These are phyloP conservation scores for Chorisops tibialis DNA, from an alignment of 2,888 invertebrate genomes.

Conservation along the genomic window DNA sequence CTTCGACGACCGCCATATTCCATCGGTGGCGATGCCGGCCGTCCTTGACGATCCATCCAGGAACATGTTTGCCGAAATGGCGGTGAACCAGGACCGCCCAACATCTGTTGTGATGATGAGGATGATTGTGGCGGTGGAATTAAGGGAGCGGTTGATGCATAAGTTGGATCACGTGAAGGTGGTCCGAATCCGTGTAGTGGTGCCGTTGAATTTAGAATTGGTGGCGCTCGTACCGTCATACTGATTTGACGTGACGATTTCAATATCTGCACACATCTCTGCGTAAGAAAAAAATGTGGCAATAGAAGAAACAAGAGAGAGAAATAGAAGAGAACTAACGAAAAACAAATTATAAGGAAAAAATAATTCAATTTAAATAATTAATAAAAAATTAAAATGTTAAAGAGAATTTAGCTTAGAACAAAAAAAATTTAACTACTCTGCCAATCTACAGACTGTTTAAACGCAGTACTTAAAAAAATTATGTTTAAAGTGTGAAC, in stretches of 20 bases:
- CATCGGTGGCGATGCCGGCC: constrained; percentile 80
- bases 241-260: constrained; percentile 84
- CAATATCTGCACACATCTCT: constrained; percentile 70
- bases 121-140: constrained; percentile 42
- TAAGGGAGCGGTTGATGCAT: constrained; percentile 46
- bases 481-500: not conserved
- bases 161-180: constrained; percentile 51
- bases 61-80: constrained; percentile 75
- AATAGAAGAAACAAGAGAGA: constrained; percentile 52
- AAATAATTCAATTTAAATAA: not conserved
- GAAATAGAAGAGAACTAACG: constrained; percentile 39
- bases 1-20: constrained; percentile 56
- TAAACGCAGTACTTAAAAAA: too few relatives aligned
- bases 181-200: constrained; percentile 58
- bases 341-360: not conserved
- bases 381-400: not conserved
- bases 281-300: constrained; percentile 53
- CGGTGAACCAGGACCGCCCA: constrained; percentile 52
- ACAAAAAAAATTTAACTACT: too few relatives aligned
- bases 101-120: constrained; percentile 34
- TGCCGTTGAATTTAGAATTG: constrained; percentile 60
- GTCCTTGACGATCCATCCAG: constrained; percentile 90
- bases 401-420: too few relatives aligned
- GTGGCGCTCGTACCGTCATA: constrained; percentile 83
- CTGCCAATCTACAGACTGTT: too few relatives aligned